Base-by-base conservation (phyloP, 2,888 invertebrate genomes). In the Microctonus aethiopoides region DNA sequence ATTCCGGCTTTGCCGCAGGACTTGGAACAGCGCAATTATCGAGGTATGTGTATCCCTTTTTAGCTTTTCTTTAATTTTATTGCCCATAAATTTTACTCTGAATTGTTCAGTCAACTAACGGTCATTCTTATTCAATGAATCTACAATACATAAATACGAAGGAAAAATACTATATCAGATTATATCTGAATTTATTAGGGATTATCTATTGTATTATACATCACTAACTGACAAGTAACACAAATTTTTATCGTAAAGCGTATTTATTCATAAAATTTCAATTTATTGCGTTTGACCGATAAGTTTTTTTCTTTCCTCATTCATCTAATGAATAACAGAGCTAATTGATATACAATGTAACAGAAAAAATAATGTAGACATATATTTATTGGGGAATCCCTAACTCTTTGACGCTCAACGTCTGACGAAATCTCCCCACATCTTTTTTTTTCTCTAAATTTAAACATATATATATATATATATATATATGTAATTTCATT, bases 21-120 rank as follows among this genome's bases (percentile, higher is more conserved):
- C 80, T 88, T 96, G 78, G 93, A 96, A 84, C 92, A 94, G 84
- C 92, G 92, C 87, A 96, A 96, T 86, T 95, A 94, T 86, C 91
- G 93, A 86, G 96, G 96, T 96, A 84, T 92, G 92, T 89, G 56
- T 13, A n/a, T n/a, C n/a, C 5, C 5, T 51, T 26, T 24, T 56
- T 9, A 16, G 16, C 20, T 16, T 10, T 2, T 66, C 22, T 54
- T 34, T 60, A 51, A 13, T 4, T 13, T 61, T 22, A 3, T 36
- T 5, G 36, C 13, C 7, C 46, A 13, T 22, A 46, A 46, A 46
- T 9, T 16, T 46, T 7, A 2, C 4, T 4, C 1, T n/a, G n/a
- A n/a, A 16, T 6, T 6, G 6, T 46, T 46, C 6, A 16, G n/a
- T 20, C n/a, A 46, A 9, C 16, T 16, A n/a, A 46, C n/a, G 2